Conservation (phyloP, 2,113 vertebrate species). For the Tupaia chinensis region DNA sequence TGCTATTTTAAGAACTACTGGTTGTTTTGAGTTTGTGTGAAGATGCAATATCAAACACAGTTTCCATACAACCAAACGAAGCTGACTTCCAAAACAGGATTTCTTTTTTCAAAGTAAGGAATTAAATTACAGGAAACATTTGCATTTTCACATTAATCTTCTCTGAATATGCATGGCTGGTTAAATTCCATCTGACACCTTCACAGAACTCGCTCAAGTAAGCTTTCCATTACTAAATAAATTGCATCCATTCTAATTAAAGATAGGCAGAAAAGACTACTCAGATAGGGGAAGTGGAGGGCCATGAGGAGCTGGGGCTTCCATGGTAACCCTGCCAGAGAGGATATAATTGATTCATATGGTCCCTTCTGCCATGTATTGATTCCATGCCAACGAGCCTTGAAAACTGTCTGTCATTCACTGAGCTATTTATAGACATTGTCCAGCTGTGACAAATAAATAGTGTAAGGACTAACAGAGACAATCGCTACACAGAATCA, state of each 20-base stretch:
- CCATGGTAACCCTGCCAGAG: constrained; percentile 87
- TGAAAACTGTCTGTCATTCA: constrained; percentile 82
- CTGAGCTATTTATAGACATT: constrained; percentile 90
- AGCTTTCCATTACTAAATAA: constrained; percentile 82
- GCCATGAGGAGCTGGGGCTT: constrained; percentile 80
- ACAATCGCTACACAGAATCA: constrained; percentile 59
- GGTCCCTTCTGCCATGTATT: constrained; percentile 80
- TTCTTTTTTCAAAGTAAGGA: constrained; percentile 37
- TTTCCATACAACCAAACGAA: constrained; percentile 62
- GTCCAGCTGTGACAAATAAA: constrained; percentile 86
- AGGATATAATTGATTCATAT: constrained; percentile 80
- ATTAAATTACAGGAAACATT: constrained; percentile 71
- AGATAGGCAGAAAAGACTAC: constrained; percentile 61
- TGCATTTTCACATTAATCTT: constrained; percentile 74
- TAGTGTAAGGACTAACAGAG: constrained; percentile 79
- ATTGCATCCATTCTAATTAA: constrained; percentile 86
- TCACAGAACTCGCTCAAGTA: constrained; percentile 78
- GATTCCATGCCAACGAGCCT: constrained; percentile 86
- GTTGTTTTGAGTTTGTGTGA: constrained; percentile 50
- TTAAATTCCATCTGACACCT: constrained; percentile 83
- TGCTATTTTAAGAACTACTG: constrained; percentile 50
- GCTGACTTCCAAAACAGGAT: constrained; percentile 22
- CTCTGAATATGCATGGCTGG: constrained; percentile 73
- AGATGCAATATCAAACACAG: constrained; percentile 42
- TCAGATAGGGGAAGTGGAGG: constrained; percentile 47